Percentiles rank a stretch among this genome's conserved stretches.
phyloP scores from a whole-genome alignment of 1,140 invertebrate species.

The Drosophila ambigua region DNA sequence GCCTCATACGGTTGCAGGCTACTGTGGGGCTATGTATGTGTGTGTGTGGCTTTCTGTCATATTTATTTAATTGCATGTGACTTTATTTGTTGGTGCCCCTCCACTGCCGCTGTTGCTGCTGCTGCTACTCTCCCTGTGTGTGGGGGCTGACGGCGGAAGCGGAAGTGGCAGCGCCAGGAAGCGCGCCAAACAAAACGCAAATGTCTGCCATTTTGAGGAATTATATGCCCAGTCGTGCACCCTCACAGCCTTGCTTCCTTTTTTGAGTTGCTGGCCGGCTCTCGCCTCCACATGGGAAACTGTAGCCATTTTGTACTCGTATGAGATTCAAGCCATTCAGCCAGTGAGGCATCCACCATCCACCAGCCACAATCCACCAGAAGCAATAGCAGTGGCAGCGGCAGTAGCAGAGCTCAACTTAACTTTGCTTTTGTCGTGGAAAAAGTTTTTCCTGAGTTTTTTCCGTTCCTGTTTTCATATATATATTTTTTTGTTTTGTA shows the following conservation, averaged over 20 bases:
- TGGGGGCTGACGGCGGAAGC: slow-evolving; percentile 57
- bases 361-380: slow-evolving; percentile 1
- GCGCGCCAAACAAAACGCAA: slow-evolving; percentile 79
- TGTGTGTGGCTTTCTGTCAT: slow-evolving; percentile 52
- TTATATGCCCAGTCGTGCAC: slow-evolving; percentile 60
- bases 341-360: slow-evolving; percentile 29
- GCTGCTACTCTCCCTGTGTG: slow-evolving; percentile 8
- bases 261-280: slow-evolving; percentile 35
- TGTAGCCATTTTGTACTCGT: slow-evolving; percentile 53
- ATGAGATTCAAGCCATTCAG: slow-evolving; percentile 17
- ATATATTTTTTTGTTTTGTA: slow-evolving; percentile 46
- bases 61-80: slow-evolving; percentile 78
- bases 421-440: slow-evolving; percentile 66
- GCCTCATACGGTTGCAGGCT: slow-evolving; percentile 19
- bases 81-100: slow-evolving; percentile 55
- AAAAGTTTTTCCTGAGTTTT: slow-evolving; percentile 39
- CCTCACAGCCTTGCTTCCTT: slow-evolving; percentile 22
- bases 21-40: neutral
- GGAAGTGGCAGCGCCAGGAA: slow-evolving; percentile 80
- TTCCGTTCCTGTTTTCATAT: slow-evolving; percentile 38
- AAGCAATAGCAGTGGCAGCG: neutral
- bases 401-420: slow-evolving; percentile 45
- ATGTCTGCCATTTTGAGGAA: slow-evolving; percentile 80
- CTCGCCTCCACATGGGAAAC: slow-evolving; percentile 34
- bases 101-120: slow-evolving; percentile 18